Conservation (phyloP, 1,140 invertebrate species). For the Panulirus ornatus region DNA sequence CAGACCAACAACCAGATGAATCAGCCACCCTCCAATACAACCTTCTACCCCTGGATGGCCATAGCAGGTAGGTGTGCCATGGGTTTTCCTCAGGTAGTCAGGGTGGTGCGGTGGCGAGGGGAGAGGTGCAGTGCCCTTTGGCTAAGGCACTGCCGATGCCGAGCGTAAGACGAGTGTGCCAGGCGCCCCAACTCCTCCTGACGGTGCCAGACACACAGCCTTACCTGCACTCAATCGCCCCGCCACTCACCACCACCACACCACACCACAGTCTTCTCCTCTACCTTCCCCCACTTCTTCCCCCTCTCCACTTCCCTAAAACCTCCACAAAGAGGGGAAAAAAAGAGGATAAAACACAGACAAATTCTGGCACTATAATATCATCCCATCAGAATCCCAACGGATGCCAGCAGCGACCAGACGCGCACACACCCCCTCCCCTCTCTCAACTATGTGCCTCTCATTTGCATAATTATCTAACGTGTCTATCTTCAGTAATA, state of each 20-base stretch:
- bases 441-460: conserved; percentile 53
- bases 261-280: neutral
- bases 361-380: neutral
- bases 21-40: conserved; percentile 77
- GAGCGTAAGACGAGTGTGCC: no score
- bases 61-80: conserved; percentile 90
- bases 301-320: neutral
- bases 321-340: neutral
- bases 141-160: conserved; percentile 31
- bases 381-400: neutral
- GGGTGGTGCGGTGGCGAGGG: conserved; percentile 34
- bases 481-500: conserved; percentile 69
- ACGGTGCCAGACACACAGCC: conserved; percentile 32
- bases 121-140: neutral
- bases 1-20: conserved; percentile 86
- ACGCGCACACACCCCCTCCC: conserved; percentile 1
- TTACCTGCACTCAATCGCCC: no score
- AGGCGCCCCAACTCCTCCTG: conserved; percentile 31
- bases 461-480: conserved; percentile 68
- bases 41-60: conserved; percentile 98
- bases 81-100: conserved; percentile 75
- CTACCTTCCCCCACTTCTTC: neutral
- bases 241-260: neutral
- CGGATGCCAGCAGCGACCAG: neutral
- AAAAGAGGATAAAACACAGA: no score